phyloP scores from a whole-genome alignment of 2,888 invertebrate genomes.

The Caenorhabditis doughertyi region DNA sequence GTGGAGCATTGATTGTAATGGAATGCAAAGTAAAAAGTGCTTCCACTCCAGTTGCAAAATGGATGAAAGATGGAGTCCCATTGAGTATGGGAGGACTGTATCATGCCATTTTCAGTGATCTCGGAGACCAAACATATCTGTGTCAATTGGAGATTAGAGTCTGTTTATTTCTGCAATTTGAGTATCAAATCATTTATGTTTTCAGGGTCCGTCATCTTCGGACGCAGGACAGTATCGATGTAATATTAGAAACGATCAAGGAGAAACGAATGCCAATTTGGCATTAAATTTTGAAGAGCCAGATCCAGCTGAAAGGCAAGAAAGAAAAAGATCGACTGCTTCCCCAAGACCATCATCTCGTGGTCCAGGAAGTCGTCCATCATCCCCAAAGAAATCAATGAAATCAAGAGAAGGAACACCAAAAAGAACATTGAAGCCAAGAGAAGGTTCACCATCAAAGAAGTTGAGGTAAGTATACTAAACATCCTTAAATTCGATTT shows the following conservation, averaged over 20 bases:
- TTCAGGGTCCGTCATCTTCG: slow-evolving; percentile 92
- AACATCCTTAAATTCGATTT: neutral
- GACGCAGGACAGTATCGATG: slow-evolving; percentile 99
- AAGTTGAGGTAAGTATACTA: slow-evolving; percentile 74
- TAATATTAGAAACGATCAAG: slow-evolving; percentile 95
- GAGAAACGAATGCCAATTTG: slow-evolving; percentile 96
- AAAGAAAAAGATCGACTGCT: slow-evolving; percentile 61
- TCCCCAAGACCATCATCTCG: slow-evolving; percentile 74
- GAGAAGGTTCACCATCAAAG: slow-evolving; percentile 81
- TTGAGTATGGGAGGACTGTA: slow-evolving; percentile 80
- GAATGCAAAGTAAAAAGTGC: slow-evolving; percentile 93
- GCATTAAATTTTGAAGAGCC: slow-evolving; percentile 93
- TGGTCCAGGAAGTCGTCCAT: slow-evolving; percentile 71
- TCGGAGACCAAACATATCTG: slow-evolving; percentile 82
- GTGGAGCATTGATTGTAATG: slow-evolving; percentile 93
- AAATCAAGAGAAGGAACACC: slow-evolving; percentile 73
- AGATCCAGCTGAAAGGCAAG: slow-evolving; percentile 72
- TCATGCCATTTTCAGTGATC: slow-evolving; percentile 80
- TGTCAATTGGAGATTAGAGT: slow-evolving; percentile 83
- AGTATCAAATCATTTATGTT: slow-evolving; percentile 43
- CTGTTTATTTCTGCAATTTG: slow-evolving; percentile 36
- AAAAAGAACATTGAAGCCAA: slow-evolving; percentile 72
- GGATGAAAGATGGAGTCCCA: slow-evolving; percentile 81
- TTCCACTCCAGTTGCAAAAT: slow-evolving; percentile 88
- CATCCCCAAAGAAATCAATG: slow-evolving; percentile 68